Evolutionary conservation across 1,140 invertebrate genomes (phyloP).

Genomic region (Brachionus plicatilis): DNA sequence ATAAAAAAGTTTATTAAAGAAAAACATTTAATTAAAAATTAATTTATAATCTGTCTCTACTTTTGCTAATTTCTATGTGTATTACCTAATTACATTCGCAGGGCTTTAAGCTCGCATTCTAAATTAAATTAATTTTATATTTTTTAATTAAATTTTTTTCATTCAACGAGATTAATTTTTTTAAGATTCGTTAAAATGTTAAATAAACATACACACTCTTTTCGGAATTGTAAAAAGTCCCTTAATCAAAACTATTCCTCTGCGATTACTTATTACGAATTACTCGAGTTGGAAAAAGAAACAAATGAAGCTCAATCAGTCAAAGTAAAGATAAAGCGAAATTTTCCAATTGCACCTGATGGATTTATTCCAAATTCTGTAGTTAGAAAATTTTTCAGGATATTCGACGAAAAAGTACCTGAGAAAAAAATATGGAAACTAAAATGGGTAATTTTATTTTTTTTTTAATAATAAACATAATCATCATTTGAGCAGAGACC

Average conservation of each 20-base stretch:
- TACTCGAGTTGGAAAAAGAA: slow-evolving; percentile 10
- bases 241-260: not conserved
- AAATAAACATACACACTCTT: not conserved
- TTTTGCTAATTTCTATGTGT: not conserved
- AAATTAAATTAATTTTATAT: not conserved
- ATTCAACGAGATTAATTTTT: not conserved
- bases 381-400: slow-evolving; percentile 9
- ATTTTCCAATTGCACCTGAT: slow-evolving; percentile 36
- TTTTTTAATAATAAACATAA: not conserved
- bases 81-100: slow-evolving; percentile 21
- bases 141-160: slow-evolving; percentile 11
- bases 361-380: slow-evolving; percentile 35
- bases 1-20: not conserved
- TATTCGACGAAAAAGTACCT: slow-evolving; percentile 29
- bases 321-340: slow-evolving; percentile 28
- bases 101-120: not conserved
- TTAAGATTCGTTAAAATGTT: not conserved
- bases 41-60: not conserved
- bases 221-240: slow-evolving; percentile 13
- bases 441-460: not conserved
- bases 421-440: slow-evolving; percentile 36
- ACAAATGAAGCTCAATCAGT: not conserved
- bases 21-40: not conserved
- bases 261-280: not conserved
- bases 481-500: not conserved